Conservation (phyloP, 2,113 vertebrate species). For the Colinus virginianus region DNA sequence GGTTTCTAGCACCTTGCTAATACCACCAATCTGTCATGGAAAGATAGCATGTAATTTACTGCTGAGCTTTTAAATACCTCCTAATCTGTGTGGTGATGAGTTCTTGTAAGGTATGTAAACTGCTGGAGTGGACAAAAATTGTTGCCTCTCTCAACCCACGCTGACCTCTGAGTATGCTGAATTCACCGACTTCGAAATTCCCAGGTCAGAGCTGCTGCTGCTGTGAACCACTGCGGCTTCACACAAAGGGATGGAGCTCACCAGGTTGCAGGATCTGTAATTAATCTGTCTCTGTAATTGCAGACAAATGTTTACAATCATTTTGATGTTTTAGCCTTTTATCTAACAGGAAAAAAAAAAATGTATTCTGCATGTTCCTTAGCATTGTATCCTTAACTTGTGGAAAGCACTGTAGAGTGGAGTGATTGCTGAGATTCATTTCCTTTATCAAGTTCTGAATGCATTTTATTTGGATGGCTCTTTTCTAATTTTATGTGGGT, state of each 20-base stretch:
- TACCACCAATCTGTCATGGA: neutral
- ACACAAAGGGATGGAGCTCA: neutral
- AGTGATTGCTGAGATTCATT: neutral
- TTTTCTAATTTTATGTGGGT: neutral
- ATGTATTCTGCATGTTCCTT: neutral
- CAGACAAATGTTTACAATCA: conserved; percentile 13
- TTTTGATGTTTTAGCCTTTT: conserved; percentile 2
- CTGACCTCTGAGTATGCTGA: neutral
- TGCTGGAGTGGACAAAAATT: conserved; percentile 8
- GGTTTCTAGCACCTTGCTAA: conserved; percentile 13
- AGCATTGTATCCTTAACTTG: neutral
- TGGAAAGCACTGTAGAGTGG: neutral
- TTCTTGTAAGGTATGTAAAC: neutral
- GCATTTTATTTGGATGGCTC: neutral
- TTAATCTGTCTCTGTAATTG: neutral
- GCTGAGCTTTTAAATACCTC: neutral
- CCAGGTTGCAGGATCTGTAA: neutral
- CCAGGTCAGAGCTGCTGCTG: neutral
- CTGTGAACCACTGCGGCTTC: neutral
- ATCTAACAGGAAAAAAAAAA: neutral
- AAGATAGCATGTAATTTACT: neutral
- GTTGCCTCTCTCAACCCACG: neutral
- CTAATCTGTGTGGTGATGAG: neutral
- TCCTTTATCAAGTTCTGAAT: neutral
- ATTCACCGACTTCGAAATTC: neutral